These are phyloP conservation scores for Antennarius striatus DNA, from an alignment of 2,113 vertebrate species.

Conservation along the genomic window DNA sequence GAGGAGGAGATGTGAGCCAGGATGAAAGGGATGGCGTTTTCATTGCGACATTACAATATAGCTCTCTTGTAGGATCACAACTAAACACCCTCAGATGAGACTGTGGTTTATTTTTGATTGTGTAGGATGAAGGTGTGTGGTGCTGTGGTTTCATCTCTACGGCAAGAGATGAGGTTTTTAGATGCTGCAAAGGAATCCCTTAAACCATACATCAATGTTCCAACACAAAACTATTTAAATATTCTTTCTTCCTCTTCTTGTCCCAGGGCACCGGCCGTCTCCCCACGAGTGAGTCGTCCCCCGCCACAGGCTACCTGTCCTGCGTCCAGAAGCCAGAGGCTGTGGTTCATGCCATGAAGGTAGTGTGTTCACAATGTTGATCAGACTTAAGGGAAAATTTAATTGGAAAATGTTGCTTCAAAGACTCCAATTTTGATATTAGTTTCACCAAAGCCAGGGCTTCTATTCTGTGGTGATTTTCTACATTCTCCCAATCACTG, in stretches of 20 bases:
- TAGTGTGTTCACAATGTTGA: slow-evolving; percentile 41
- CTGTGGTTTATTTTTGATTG: not conserved
- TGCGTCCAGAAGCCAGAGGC: slow-evolving; percentile 92
- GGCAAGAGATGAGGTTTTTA: not conserved
- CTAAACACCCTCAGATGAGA: slow-evolving; percentile 6
- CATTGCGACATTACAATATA: slow-evolving; percentile 4
- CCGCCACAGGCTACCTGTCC: slow-evolving; percentile 84
- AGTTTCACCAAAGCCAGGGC: too few species aligned
- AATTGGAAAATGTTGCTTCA: too few species aligned
- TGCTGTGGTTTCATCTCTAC: too few species aligned
- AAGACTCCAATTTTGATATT: too few species aligned
- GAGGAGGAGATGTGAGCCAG: slow-evolving; percentile 27
- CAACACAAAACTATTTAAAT: not conserved
- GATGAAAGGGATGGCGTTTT: slow-evolving; percentile 48
- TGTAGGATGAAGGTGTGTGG: too few species aligned
- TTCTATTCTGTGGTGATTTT: too few species aligned
- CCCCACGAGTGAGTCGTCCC: slow-evolving; percentile 85
- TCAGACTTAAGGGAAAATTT: too few species aligned
- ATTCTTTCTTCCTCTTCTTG: not conserved
- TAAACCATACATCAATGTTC: too few species aligned
- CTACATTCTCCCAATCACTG: too few species aligned
- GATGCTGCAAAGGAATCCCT: not conserved
- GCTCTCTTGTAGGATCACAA: not conserved
- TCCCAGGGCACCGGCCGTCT: slow-evolving; percentile 83
- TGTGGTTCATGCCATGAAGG: slow-evolving; percentile 97